Base-by-base conservation (phyloP, 30 jellyfish, hydroid and myxozoan genomes). In the Kudoa iwatai region DNA sequence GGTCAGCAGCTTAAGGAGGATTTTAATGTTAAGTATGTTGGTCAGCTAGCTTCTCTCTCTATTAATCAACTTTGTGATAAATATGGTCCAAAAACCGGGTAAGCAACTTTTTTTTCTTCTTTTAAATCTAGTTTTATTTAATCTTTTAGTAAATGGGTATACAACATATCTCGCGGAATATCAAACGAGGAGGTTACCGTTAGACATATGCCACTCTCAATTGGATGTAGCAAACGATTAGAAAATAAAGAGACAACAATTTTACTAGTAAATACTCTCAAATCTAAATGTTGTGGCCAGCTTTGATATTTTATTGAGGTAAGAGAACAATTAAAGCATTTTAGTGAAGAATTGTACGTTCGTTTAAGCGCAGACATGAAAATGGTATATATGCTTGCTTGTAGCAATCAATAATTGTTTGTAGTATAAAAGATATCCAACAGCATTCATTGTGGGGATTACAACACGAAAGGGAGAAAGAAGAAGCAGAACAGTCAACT, bases 141-240 rank as follows among this genome's bases (percentile, higher is more conserved):
- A n/a, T n/a, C n/a, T n/a, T 30, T 30, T 9, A 74, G 93, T 14
- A 82, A 62, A 0, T 47, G 60, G 57, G 48, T 74, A 12, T 56
- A 54, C 40, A 42, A 69, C 51, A 47, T 74, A 21, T 83, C 67
- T 24, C 53, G 71, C 23, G 93, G 93, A 19, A 47, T 74, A 17
- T 87, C 62, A 31, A 43, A 44, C 42, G 93, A 74, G 24, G 88
- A 87, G 3, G 74, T 74, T 24, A 47, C 88, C 21, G 39, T 47
- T 3, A 65, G 87, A 2, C 87, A 63, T 24, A 61, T 74, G 30
- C 84, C 93, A 39, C 47, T 61, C 25, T 74, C 93, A 17, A 65
- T 54, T 33, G 93, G 93, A 20, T 74, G 93, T 38, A 56, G 93
- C 48, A 74, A 74, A 34, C 62, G 62, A 38, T 74, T 74, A 41